phyloP scores from a whole-genome alignment of 2,797 vertebrate genomes.

The Siniperca undulata region DNA sequence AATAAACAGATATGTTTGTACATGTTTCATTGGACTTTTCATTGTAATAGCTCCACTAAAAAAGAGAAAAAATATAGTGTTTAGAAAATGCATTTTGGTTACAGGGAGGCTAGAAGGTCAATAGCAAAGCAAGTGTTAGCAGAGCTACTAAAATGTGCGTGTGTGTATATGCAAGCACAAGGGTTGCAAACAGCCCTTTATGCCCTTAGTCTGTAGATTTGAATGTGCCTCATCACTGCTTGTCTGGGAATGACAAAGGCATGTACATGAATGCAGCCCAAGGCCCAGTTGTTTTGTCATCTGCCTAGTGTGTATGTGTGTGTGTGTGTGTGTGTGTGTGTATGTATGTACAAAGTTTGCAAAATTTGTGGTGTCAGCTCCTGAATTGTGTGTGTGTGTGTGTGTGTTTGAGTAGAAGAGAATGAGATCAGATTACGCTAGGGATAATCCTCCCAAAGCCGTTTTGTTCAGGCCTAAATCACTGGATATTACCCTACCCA shows the following conservation, averaged over 20 bases:
- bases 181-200: conserved; percentile 23
- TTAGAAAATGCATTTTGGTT: conserved; percentile 32
- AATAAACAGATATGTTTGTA: too few relatives aligned
- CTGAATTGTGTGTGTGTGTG: conserved; percentile 35
- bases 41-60: not conserved
- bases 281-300: conserved; percentile 71
- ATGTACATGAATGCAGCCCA: conserved; percentile 55
- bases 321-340: conserved; percentile 1
- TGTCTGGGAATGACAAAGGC: conserved; percentile 72
- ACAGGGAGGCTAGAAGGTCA: conserved; percentile 9
- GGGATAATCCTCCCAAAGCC: conserved; percentile 85
- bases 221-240: conserved; percentile 50
- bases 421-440: conserved; percentile 84
- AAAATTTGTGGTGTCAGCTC: conserved; percentile 58
- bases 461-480: conserved; percentile 86
- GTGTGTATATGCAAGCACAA: conserved; percentile 1
- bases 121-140: not conserved
- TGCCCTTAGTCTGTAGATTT: conserved; percentile 31
- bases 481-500: conserved; percentile 82
- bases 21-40: not conserved
- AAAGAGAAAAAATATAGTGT: not conserved
- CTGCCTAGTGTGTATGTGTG: conserved; percentile 41
- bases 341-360: conserved; percentile 15
- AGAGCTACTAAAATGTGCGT: not conserved
- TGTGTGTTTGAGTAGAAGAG: conserved; percentile 74